These are phyloP conservation scores for Marronus borbonicus DNA, from an alignment of 2,888 invertebrate species.

Conservation along the genomic window DNA sequence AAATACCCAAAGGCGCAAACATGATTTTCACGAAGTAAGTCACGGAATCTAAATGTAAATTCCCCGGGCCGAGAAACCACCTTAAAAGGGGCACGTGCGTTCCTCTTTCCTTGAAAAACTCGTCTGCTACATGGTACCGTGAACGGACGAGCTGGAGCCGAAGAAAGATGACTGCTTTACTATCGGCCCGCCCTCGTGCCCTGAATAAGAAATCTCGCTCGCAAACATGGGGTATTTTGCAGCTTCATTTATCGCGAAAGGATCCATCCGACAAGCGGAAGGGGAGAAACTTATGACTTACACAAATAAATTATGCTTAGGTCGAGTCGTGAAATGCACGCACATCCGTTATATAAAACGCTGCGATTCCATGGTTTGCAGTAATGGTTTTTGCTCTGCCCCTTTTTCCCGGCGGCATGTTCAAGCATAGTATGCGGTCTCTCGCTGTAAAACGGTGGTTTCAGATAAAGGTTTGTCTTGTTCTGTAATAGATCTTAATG, in stretches of 20 bases:
- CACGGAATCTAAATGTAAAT: slow-evolving; percentile 9
- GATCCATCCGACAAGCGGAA: slow-evolving; percentile 11
- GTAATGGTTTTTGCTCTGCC: slow-evolving; percentile 20
- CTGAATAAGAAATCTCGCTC: slow-evolving; percentile 31
- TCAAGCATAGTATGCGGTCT: background rate
- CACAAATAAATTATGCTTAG: slow-evolving; percentile 37
- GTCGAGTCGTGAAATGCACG: slow-evolving; percentile 14
- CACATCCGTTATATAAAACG: slow-evolving; percentile 15
- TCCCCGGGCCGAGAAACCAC: background rate
- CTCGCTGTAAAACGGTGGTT: background rate
- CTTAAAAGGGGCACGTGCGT: slow-evolving; percentile 4
- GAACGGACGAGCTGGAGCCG: background rate
- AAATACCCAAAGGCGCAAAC: too few species aligned
- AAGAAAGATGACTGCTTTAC: slow-evolving; percentile 35
- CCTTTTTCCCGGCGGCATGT: background rate
- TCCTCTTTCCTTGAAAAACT: slow-evolving; percentile 5
- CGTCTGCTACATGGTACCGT: background rate
- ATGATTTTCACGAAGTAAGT: background rate
- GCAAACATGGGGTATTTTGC: slow-evolving; percentile 13
- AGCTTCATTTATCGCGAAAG: slow-evolving; percentile 32
- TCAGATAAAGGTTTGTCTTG: too few species aligned
- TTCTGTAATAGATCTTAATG: too few species aligned
- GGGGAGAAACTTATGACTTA: slow-evolving; percentile 24
- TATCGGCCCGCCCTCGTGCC: slow-evolving; percentile 25
- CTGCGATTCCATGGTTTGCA: background rate